Evolutionary conservation across 2,113 vertebrate genomes (phyloP).

Genomic region (Xenopus laevis): DNA sequence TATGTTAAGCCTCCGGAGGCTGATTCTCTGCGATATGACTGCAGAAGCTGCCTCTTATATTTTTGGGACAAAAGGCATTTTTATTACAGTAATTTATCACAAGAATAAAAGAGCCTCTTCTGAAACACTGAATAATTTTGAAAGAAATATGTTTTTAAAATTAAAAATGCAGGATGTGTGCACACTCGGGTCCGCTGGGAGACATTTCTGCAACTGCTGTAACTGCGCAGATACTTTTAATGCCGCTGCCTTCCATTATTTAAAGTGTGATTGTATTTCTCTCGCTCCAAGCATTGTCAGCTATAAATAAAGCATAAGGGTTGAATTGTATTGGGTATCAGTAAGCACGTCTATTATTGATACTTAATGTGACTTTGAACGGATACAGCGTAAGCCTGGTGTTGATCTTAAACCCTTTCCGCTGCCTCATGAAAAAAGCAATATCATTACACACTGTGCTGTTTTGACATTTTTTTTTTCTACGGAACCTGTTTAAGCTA

Average conservation of each 20-base stretch:
- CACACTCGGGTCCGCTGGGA: slow-evolving; percentile 79
- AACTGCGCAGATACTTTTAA: slow-evolving; percentile 77
- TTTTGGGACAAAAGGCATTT: slow-evolving; percentile 68
- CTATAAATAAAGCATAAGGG: slow-evolving; percentile 97
- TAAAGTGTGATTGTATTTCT: slow-evolving; percentile 90
- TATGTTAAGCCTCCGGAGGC: slow-evolving; percentile 64
- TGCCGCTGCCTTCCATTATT: slow-evolving; percentile 82
- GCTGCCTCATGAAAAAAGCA: slow-evolving; percentile 12
- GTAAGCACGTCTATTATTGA: slow-evolving; percentile 46
- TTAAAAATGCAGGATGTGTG: slow-evolving; percentile 86
- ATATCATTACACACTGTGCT: no score
- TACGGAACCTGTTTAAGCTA: no score
- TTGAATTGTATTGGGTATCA: slow-evolving; percentile 71
- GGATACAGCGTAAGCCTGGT: slow-evolving; percentile 33
- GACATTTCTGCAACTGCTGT: slow-evolving; percentile 78
- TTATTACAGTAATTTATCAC: slow-evolving; percentile 99
- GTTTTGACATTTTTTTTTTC: no score
- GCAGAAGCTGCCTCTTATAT: slow-evolving; percentile 62
- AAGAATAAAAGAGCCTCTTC: slow-evolving; percentile 83
- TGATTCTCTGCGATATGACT: slow-evolving; percentile 57
- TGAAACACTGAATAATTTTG: slow-evolving; percentile 80
- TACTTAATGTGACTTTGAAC: slow-evolving; percentile 44
- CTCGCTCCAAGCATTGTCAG: slow-evolving; percentile 83
- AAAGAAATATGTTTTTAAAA: slow-evolving; percentile 93
- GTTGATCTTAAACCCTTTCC: slow-evolving; percentile 40